Percentiles rank a stretch among this genome's conserved stretches.
These are phyloP conservation scores for Epistrophe grossulariae DNA, from an alignment of 2,888 invertebrate species.

Conservation along the genomic window DNA sequence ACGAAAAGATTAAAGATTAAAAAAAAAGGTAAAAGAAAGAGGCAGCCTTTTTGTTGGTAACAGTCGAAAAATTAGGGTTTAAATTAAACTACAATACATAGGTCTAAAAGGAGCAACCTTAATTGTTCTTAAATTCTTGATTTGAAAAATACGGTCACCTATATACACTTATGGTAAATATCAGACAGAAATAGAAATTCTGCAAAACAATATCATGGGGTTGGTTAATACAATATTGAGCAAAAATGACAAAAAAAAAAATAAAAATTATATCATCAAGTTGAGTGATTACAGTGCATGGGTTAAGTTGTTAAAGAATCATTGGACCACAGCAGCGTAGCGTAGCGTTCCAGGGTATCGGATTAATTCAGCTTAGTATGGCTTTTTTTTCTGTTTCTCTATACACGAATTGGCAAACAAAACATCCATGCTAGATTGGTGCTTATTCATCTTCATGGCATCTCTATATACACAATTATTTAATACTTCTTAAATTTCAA, in stretches of 20 bases:
- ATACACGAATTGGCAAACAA: background rate
- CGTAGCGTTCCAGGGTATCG: slow-evolving; percentile 46
- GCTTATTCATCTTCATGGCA: slow-evolving; percentile 33
- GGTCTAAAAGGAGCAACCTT: background rate
- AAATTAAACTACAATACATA: too few species aligned
- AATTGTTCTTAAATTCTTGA: background rate
- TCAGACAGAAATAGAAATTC: slow-evolving; percentile 66
- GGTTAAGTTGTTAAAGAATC: slow-evolving; percentile 39
- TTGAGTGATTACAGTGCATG: slow-evolving; percentile 67
- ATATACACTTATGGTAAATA: slow-evolving; percentile 41
- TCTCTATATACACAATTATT: background rate
- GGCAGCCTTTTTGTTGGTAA: too few species aligned
- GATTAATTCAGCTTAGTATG: slow-evolving; percentile 30
- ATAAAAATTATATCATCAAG: slow-evolving; percentile 60
- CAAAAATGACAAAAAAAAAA: background rate
- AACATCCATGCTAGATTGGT: slow-evolving; percentile 3
- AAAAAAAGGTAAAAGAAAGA: too few species aligned
- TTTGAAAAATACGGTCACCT: slow-evolving; percentile 1
- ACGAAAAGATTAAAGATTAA: too few species aligned
- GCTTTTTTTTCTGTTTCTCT: background rate
- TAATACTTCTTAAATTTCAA: slow-evolving; percentile 40
- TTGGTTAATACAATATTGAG: slow-evolving; percentile 20
- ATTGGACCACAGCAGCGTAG: slow-evolving; percentile 63
- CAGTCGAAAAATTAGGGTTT: too few species aligned
- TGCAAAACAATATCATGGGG: slow-evolving; percentile 45